Evolutionary conservation across 2,113 vertebrate species (phyloP).

Genomic region (Lepidothrix coronata): DNA sequence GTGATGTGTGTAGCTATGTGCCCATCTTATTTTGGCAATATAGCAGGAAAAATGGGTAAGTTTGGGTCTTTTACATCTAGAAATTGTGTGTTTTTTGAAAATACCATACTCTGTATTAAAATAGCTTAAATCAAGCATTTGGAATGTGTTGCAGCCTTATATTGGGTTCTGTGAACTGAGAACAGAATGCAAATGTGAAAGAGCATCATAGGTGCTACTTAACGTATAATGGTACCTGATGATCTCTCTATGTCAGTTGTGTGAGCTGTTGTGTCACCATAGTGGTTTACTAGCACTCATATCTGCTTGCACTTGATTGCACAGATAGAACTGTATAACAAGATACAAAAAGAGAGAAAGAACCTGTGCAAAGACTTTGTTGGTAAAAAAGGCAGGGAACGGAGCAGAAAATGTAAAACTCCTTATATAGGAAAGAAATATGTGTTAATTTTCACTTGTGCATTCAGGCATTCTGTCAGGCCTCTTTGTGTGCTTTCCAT

Average conservation of each 20-base stretch:
- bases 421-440: not conserved
- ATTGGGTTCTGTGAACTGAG: not conserved
- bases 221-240: accelerated
- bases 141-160: not conserved
- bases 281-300: not conserved
- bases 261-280: accelerated
- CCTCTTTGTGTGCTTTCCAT: not conserved
- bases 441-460: not conserved
- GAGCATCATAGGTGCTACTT: not conserved
- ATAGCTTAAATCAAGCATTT: not conserved
- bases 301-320: not conserved
- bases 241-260: not conserved
- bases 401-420: not conserved
- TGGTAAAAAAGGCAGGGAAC: not conserved
- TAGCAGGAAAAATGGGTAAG: not conserved
- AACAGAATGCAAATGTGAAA: not conserved
- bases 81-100: not conserved
- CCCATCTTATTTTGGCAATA: not conserved
- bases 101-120: not conserved
- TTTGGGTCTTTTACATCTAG: not conserved
- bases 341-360: not conserved
- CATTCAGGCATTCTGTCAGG: not conserved
- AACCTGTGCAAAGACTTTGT: not conserved
- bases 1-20: not conserved
- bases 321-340: not conserved